Evolutionary conservation across 2,888 invertebrate species (phyloP).

Genomic region (Acronicta psi): DNA sequence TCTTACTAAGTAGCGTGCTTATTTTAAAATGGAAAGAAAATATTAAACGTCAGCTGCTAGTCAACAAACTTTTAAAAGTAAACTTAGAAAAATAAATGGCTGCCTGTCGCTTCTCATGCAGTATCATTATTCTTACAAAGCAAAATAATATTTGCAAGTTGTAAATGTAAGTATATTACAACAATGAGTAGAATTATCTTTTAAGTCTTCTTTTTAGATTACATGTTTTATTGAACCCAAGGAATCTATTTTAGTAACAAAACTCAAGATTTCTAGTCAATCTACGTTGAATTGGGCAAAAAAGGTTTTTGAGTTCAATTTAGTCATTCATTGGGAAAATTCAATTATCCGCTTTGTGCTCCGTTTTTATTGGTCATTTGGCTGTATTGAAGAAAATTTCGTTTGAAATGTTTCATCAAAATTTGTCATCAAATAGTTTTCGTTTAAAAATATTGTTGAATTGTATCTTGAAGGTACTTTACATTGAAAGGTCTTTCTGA

Average conservation of each 20-base stretch:
- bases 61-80: slow-evolving; percentile 14
- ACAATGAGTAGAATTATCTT: too few relatives aligned
- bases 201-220: not conserved
- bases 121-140: too few relatives aligned
- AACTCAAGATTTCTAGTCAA: slow-evolving; percentile 8
- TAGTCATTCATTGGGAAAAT: slow-evolving; percentile 28
- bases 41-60: slow-evolving; percentile 9
- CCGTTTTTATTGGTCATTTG: slow-evolving; percentile 20
- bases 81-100: slow-evolving; percentile 8
- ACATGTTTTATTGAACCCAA: slow-evolving; percentile 12
- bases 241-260: slow-evolving; percentile 1
- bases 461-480: not conserved
- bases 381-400: slow-evolving; percentile 3
- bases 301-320: slow-evolving; percentile 11
- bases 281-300: slow-evolving; percentile 1
- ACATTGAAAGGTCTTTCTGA: not conserved
- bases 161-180: too few relatives aligned
- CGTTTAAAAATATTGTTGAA: not conserved
- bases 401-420: not conserved
- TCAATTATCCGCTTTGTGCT: slow-evolving; percentile 26
- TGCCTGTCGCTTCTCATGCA: too few relatives aligned
- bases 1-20: slow-evolving; percentile 12
- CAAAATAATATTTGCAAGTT: too few relatives aligned
- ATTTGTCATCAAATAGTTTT: not conserved
- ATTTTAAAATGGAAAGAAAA: slow-evolving; percentile 3